Base-by-base conservation (phyloP, 2,113 vertebrate genomes). In the Hiodon alosoides region DNA sequence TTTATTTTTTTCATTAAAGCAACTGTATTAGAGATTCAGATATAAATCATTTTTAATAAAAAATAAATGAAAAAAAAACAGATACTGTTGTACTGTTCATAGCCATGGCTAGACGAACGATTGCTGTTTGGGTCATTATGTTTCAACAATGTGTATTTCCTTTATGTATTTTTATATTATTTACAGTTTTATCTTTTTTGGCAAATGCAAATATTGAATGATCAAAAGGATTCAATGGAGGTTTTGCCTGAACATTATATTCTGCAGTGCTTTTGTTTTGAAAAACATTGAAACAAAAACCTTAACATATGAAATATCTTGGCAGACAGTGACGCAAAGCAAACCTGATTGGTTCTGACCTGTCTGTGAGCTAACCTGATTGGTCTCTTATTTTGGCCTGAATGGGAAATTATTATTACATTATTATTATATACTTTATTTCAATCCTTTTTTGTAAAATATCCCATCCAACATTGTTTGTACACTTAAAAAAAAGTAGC, bases 371-470 rank as follows among this genome's bases (percentile, higher is more conserved):
- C 77, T 74, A 78, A 81, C 74, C 74, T 52, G 60, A 70, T 66
- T 60, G 58, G 73, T 69, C 62, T 79, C 48, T 69, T 59, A 69
- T 54, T 74, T 65, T 74, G 58, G 73, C 78, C 81, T 77, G 83
- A 75, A 80, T 76, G 78, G 74, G 75, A 68, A 53, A 31, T 31
- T 0, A 31, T 31, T 31, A 31, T 31, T 31, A 31, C 31, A 31
- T 31, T 31, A 31, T 31, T 31, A 31, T 31, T 31, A 31, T 31
- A 31, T 80, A 85, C 77, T 85, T 80, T 85, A 70, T 79, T 82
- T 83, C 78, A 81, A 84, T 85, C 52, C 74, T 85, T 88, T 81
- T 90, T 88, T 82, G 83, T 89, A 89, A 90, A 89, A 88, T 81
- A 85, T 85, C 81, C 82, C 82, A 82, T 77, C 81, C 83, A 74